Evolutionary conservation across 2,113 vertebrate species (phyloP).

Genomic region (Hirundichthys speculiger): DNA sequence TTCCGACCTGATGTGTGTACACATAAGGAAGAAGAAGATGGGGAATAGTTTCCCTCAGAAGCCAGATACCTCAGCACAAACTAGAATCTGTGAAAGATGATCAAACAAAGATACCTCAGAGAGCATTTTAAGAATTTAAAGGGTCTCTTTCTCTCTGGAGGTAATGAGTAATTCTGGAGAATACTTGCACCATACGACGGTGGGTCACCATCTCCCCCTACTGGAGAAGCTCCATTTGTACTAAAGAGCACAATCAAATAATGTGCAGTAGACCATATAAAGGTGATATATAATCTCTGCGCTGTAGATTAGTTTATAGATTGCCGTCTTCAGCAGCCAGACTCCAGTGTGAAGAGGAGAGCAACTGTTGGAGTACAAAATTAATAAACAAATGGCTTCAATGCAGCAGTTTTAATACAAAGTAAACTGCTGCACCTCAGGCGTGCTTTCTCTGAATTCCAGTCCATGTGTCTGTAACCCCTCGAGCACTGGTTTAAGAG

Average conservation of each 20-base stretch:
- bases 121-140: conserved; percentile 25
- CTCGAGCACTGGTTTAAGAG: conserved; percentile 27
- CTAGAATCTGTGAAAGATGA: conserved; percentile 18
- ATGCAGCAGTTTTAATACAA: conserved; percentile 20
- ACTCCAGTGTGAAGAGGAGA: conserved; percentile 3
- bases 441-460: conserved; percentile 39
- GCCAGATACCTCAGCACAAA: conserved; percentile 3
- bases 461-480: conserved; percentile 16
- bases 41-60: no score
- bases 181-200: not conserved
- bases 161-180: not conserved
- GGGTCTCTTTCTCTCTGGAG: not conserved
- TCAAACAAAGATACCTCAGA: conserved; percentile 31
- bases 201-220: conserved; percentile 66
- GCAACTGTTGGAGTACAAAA: conserved; percentile 11
- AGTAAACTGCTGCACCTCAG: conserved; percentile 2
- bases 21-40: no score
- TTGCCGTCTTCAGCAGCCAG: conserved; percentile 35
- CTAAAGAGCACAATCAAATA: conserved; percentile 14
- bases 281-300: conserved; percentile 26
- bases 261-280: conserved; percentile 39
- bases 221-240: conserved; percentile 30
- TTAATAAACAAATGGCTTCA: conserved; percentile 18
- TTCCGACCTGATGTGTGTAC: no score
- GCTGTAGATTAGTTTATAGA: conserved; percentile 42